Evolutionary conservation across 2,797 vertebrate genomes (phyloP), one percentile per base, ranked within the genome.

Genomic region (Phrynocephalus guinanensis): DNA sequence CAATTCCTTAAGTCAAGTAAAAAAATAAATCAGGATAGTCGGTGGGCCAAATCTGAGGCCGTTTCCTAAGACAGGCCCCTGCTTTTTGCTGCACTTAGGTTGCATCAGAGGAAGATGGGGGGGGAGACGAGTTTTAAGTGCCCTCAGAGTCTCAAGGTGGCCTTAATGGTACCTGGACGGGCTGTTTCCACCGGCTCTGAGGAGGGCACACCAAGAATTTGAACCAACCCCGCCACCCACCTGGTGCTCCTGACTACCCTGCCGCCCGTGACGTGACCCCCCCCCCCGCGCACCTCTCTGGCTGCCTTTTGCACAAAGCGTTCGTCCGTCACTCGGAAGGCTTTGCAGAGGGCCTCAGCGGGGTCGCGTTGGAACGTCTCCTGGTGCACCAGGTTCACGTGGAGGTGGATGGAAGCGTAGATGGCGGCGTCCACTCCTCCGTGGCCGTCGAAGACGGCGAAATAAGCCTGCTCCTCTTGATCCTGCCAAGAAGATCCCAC

Each of bases 381-480:
- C 96, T 99, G 98, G 11, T 96, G 97, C 0, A 98, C 97, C 92
- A 99, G 94, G 95, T 99, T 99, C 84, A 99, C 98, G 0, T 99
- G 99, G 79, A 99, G 98, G 89, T 99, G 99, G 94, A 98, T 97
- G 91, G 99, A 98, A 0, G 99, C 99, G 0, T 98, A 99, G 86
- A 98, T 98, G 87, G 99, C 99, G 11, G 99, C 99, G 1, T 99
- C 99, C 83, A 99, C 98, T 2, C 99, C 99, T 0, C 99, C 99
- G 0, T 99, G 99, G 1, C 99, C 99, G 48, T 99, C 99, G 81
- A 98, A 99, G 93, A 99, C 99, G 0, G 98, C 99, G 50, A 99
- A 99, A 95, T 98, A 99, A 16, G 98, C 98, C 96, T 99, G 99
- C 90, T 99, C 98, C 92, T 99, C 98, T 94, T 99, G 98, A 95